A percentile compares a stretch with the other conserved stretches of the same genome.
Evolutionary conservation across 2,113 vertebrate genomes (phyloP).

Genomic region (Pollachius pollachius): DNA sequence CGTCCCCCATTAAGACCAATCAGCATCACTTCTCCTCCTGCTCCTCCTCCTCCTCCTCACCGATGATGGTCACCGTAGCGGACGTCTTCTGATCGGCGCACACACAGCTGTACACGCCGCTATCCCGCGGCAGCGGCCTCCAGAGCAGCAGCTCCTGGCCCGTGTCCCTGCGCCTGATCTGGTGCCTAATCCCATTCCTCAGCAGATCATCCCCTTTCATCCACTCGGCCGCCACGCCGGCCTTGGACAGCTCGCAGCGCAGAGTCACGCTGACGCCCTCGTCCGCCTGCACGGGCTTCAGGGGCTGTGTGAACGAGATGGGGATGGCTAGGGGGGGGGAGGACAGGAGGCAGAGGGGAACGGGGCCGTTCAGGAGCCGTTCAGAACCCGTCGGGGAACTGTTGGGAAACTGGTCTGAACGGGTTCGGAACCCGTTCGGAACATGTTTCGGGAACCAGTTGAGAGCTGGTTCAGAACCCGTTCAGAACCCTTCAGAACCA

Average conservation of each 20-base stretch:
- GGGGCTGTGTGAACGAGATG: slow-evolving; percentile 75
- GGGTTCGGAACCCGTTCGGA: no score
- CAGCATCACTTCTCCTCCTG: background rate
- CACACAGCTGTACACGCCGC: slow-evolving; percentile 72
- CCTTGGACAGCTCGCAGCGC: slow-evolving; percentile 84
- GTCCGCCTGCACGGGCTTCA: slow-evolving; percentile 79
- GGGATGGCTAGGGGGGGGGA: slow-evolving; percentile 77
- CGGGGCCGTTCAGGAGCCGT: background rate
- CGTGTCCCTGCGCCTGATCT: slow-evolving; percentile 73
- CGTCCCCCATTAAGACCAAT: no score
- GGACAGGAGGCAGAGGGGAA: background rate
- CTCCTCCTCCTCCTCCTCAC: slow-evolving; percentile 51
- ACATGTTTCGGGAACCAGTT: no score
- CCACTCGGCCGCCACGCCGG: slow-evolving; percentile 77
- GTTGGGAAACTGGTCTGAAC: no score
- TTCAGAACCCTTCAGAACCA: no score
- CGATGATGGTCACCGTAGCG: slow-evolving; percentile 65
- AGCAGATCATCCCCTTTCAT: slow-evolving; percentile 74
- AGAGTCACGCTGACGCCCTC: slow-evolving; percentile 79
- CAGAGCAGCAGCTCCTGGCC: slow-evolving; percentile 77
- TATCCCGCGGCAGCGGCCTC: slow-evolving; percentile 71
- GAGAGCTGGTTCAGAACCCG: background rate
- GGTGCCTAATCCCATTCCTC: slow-evolving; percentile 71
- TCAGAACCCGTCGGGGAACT: background rate
- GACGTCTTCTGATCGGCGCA: slow-evolving; percentile 64